Conservation (phyloP, 1,140 invertebrate genomes). For the Leptoteleia sp. region DNA sequence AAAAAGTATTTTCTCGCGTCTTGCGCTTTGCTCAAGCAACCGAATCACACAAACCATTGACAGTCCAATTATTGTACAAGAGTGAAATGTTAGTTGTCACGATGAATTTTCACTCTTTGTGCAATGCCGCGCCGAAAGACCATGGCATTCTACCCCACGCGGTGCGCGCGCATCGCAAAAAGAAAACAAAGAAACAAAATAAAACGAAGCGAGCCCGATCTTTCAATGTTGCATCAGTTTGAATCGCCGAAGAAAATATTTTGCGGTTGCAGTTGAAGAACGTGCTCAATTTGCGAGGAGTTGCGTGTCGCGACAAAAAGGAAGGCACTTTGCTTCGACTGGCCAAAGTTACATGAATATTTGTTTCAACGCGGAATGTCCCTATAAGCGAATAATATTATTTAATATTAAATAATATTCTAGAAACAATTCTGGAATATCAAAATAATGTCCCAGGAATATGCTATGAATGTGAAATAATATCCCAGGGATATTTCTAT, state of each 20-base stretch:
- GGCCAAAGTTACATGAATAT: too few species aligned
- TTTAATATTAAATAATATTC: too few species aligned
- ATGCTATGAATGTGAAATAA: too few species aligned
- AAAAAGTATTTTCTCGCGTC: conserved; percentile 31
- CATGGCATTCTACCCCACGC: conserved; percentile 32
- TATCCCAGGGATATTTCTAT: too few species aligned
- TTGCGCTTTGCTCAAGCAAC: conserved; percentile 39
- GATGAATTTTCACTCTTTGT: conserved; percentile 54
- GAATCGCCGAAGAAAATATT: conserved; percentile 31
- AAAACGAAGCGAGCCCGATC: conserved; percentile 8
- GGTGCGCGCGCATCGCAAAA: conserved; percentile 26
- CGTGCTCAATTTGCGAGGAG: conserved; percentile 24
- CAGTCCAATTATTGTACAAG: conserved; percentile 54
- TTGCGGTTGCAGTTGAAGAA: conserved; percentile 30
- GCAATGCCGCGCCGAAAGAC: conserved; percentile 37
- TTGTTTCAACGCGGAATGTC: too few species aligned
- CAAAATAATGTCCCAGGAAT: too few species aligned
- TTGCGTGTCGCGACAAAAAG: background rate
- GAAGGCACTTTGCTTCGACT: too few species aligned
- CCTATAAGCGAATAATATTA: too few species aligned
- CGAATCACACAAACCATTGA: conserved; percentile 23
- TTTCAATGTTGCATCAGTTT: conserved; percentile 36
- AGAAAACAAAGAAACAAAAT: too few species aligned
- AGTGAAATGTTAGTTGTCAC: conserved; percentile 48
- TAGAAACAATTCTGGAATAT: too few species aligned